Percentiles rank a stretch among this genome's conserved stretches.
Conservation (phyloP, 2,797 vertebrate genomes). For the Gymnopithys bicolor region DNA sequence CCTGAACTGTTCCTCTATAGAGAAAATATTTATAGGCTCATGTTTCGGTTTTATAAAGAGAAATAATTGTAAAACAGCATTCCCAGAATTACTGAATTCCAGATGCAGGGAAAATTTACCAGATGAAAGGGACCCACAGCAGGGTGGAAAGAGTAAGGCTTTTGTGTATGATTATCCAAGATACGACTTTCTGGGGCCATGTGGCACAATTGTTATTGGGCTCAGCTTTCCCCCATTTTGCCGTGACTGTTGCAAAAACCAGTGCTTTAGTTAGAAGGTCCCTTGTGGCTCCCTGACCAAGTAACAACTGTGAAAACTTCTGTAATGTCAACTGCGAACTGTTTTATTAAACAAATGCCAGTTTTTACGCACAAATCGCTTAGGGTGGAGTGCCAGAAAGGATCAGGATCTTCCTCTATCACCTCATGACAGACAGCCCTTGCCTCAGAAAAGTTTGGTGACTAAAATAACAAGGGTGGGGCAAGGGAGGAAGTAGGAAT, state of each 20-base stretch:
- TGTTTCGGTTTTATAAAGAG: neutral
- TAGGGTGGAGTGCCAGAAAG: neutral
- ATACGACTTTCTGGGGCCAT: neutral
- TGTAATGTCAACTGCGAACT: neutral
- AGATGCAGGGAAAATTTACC: neutral
- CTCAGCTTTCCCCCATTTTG: neutral
- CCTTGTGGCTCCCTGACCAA: neutral
- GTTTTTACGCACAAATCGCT: neutral
- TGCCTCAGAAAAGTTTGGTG: neutral
- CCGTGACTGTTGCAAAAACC: neutral
- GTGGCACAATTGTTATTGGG: neutral
- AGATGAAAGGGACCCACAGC: neutral
- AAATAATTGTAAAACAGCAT: neutral
- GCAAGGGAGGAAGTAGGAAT: conserved; percentile 26
- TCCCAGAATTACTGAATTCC: neutral
- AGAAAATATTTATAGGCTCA: neutral
- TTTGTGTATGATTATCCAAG: neutral
- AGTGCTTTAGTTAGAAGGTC: neutral
- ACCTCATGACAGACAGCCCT: neutral
- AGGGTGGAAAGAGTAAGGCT: neutral
- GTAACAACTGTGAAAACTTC: neutral
- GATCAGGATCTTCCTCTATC: neutral
- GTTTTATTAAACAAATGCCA: neutral
- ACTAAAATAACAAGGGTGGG: conserved; percentile 39
- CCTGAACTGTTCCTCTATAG: neutral